Base-by-base conservation (phyloP, 2,797 vertebrate genomes). In the Podarcis siculus region DNA sequence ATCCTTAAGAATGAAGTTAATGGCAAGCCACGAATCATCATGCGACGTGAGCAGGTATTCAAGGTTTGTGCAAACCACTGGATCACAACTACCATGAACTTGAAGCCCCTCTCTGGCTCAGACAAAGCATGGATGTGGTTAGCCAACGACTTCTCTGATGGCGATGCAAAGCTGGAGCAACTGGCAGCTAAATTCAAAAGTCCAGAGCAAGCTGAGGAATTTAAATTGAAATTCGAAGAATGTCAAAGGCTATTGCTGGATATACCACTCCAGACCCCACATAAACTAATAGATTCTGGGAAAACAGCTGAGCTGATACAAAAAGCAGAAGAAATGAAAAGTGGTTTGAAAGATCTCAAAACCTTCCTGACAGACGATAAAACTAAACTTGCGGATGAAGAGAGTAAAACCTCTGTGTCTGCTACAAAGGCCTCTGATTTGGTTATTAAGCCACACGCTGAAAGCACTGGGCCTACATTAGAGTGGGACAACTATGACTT, bases 21-120 rank as follows among this genome's bases (percentile, higher is more conserved):
- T 61, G 99, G 99, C 49, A 98, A 98, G 87, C 97, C 99, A 7
- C 95, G 99, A 91, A 98, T 99, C 92, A 92, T 99, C 39, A 99
- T 99, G 99, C 97, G 98, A 85, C 97, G 99, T 94, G 99, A 99
- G 66, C 99, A 99, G 93, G 99, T 99, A 37, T 93, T 99, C 19
- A 99, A 99, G 93, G 99, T 99, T 13, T 99, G 99, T 85, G 99
- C 99, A 12, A 99, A 99, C 96, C 99, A 99, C 91, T 99, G 98
- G 98, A 99, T 99, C 95, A 99, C 98, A 0, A 99, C 99, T 88
- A 99, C 98, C 0, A 99, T 99, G 99, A 99, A 99, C 88, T 96
- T 99, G 37, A 99, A 99, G 90, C 98, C 98, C 1, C 96, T 99
- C 3, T 97, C 98, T 82, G 98, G 98, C 3, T 99, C 99, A 5